A percentile compares a stretch with the other conserved stretches of the same genome.
Evolutionary conservation across 2,113 vertebrate species (phyloP).

Genomic region (Nycticryphes semicollaris): DNA sequence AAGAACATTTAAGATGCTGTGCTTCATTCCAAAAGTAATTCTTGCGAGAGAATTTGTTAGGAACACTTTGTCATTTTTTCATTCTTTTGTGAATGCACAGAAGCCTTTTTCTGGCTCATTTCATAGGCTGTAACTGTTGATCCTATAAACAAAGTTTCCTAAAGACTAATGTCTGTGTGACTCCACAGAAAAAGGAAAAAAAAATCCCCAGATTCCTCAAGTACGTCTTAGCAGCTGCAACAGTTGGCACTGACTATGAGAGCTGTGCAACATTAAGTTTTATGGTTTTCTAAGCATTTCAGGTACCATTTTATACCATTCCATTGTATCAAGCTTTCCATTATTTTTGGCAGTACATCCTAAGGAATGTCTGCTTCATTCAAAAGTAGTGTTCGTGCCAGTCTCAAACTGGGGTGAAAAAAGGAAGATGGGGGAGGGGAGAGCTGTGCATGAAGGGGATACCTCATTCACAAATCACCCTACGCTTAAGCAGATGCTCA

Average conservation of each 20-base stretch:
- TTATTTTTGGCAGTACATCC: constrained; percentile 71
- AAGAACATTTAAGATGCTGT: constrained; percentile 5
- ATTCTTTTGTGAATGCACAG: constrained; percentile 30
- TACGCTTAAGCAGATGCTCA: background rate
- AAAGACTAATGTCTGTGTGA: constrained; percentile 21
- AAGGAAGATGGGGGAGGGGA: background rate
- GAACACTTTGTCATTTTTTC: constrained; percentile 9
- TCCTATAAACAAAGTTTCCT: constrained; percentile 32
- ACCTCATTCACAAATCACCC: background rate
- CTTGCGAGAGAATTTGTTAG: constrained; percentile 23
- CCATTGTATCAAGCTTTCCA: constrained; percentile 70
- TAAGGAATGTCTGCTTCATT: constrained; percentile 67
- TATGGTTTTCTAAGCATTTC: constrained; percentile 58
- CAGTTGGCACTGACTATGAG: constrained; percentile 15
- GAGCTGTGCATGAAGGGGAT: background rate
- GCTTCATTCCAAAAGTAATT: constrained; percentile 28
- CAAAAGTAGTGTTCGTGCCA: constrained; percentile 47
- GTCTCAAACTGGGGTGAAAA: constrained; percentile 20
- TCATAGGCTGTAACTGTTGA: constrained; percentile 32
- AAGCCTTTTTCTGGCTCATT: background rate
- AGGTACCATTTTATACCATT: constrained; percentile 65
- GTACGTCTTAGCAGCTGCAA: constrained; percentile 11
- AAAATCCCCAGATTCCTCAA: background rate
- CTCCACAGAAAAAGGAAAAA: background rate
- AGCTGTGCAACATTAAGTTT: constrained; percentile 43